A percentile compares a stretch with the other conserved stretches of the same genome.
Conservation (phyloP, 2,113 vertebrate species). For the Urocolius indicus region DNA sequence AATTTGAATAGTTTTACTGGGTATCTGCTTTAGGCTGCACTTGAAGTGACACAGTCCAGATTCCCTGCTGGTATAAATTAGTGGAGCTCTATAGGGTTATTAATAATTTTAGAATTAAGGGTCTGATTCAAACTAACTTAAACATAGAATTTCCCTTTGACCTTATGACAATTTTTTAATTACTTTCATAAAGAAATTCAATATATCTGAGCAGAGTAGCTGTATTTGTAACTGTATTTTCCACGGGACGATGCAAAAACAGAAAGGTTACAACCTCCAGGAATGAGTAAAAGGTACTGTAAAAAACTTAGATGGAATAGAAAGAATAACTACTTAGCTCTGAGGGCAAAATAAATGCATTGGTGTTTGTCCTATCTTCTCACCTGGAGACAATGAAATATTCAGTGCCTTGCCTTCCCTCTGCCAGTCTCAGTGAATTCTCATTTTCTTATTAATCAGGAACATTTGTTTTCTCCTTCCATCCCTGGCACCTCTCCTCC, state of each 20-base stretch:
- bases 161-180: background rate
- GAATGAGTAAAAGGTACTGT: background rate
- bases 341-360: background rate
- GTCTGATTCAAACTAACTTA: background rate
- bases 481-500: background rate
- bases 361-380: background rate
- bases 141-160: background rate
- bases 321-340: background rate
- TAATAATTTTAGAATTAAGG: slow-evolving; percentile 5
- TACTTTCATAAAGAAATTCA: slow-evolving; percentile 10
- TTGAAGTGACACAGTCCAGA: background rate
- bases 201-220: background rate
- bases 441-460: background rate
- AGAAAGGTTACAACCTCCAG: background rate
- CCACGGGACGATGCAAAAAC: background rate
- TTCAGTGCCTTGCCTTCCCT: background rate
- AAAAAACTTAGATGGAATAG: background rate
- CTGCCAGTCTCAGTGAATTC: background rate
- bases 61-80: background rate
- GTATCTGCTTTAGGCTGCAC: background rate
- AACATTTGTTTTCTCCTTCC: background rate
- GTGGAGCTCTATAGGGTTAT: background rate
- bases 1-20: slow-evolving; percentile 9
- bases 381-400: background rate
- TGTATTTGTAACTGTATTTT: background rate